Base-by-base conservation (phyloP, 2,797 vertebrate genomes). In the Bradypodion pumilum region DNA sequence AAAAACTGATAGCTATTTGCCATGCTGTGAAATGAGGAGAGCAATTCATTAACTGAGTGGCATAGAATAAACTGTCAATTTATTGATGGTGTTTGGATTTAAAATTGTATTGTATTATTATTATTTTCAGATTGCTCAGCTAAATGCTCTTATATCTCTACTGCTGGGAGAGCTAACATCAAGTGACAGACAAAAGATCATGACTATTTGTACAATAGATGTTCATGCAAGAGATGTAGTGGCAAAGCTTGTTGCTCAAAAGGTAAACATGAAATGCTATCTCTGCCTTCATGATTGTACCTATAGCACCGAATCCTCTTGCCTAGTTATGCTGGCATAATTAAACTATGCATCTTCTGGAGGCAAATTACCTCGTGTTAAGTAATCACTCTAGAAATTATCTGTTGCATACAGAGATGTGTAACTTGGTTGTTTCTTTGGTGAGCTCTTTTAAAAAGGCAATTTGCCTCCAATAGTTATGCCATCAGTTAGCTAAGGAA, bases 141-240 rank as follows among this genome's bases (percentile, higher is more conserved):
- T 98, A 86, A 98, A 97, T 92, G 86, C 92, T 76, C 84, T 97
- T 92, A 97, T 97, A 88, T 91, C 91, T 69, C 85, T 97, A 92
- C 89, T 98, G 63, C 90, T 97, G 88, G 96, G 96, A 90, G 96
- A 98, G 46, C 93, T 97, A 85, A 95, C 91, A 83, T 93, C 69
- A 1, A 94, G 95, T 29, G 93, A 97, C 91, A 88, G 95, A 83
- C 97, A 97, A 95, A 98, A 98, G 94, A 96, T 97, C 90, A 96
- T 96, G 96, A 97, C 96, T 35, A 92, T 97, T 86, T 98, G 96
- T 87, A 98, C 96, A 9, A 93, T 96, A 35, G 97, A 97, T 84
- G 95, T 97, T 86, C 95, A 97, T 66, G 96, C 95, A 56, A 94
- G 97, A 94, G 96, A 97, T 73, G 95, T 97, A 81, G 96, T 97